phyloP scores from a whole-genome alignment of 2,888 invertebrate genomes.

The Agrotis exclamationis region DNA sequence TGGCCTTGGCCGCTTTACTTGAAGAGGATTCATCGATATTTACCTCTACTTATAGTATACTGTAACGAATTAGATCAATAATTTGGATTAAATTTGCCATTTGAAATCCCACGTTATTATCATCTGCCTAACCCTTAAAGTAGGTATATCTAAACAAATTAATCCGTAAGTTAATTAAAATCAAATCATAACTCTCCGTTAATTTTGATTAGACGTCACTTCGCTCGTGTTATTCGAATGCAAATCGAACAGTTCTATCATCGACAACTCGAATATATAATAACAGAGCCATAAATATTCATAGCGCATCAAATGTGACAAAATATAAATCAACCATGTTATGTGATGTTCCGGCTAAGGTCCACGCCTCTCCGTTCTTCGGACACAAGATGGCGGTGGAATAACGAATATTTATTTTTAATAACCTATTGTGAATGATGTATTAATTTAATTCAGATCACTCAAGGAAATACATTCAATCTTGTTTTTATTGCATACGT shows the following conservation, averaged over 20 bases:
- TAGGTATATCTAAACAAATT: neutral
- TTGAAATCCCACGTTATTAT: neutral
- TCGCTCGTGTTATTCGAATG: conserved; percentile 52
- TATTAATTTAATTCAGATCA: conserved; percentile 38
- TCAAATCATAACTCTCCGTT: conserved; percentile 40
- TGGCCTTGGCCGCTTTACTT: conserved; percentile 21
- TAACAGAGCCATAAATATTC: conserved; percentile 54
- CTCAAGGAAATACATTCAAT: conserved; percentile 51
- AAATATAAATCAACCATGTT: conserved; percentile 55
- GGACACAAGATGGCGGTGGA: neutral
- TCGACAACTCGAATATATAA: conserved; percentile 50
- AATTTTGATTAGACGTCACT: conserved; percentile 42
- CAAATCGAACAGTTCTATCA: conserved; percentile 58
- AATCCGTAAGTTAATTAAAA: conserved; percentile 38
- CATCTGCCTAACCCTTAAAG: neutral
- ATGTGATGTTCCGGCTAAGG: conserved; percentile 23
- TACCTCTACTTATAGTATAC: neutral
- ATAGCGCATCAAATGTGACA: conserved; percentile 46
- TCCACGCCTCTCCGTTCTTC: neutral
- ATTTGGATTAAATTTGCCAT: neutral
- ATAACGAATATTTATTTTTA: neutral
- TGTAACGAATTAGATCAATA: conserved; percentile 6
- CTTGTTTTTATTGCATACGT: conserved; percentile 28
- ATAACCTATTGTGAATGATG: conserved; percentile 29
- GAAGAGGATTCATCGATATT: conserved; percentile 28